A percentile compares a stretch with the other conserved stretches of the same genome.
phyloP scores from a whole-genome alignment of 2,113 vertebrate species.

The Dissostichus mawsoni region DNA sequence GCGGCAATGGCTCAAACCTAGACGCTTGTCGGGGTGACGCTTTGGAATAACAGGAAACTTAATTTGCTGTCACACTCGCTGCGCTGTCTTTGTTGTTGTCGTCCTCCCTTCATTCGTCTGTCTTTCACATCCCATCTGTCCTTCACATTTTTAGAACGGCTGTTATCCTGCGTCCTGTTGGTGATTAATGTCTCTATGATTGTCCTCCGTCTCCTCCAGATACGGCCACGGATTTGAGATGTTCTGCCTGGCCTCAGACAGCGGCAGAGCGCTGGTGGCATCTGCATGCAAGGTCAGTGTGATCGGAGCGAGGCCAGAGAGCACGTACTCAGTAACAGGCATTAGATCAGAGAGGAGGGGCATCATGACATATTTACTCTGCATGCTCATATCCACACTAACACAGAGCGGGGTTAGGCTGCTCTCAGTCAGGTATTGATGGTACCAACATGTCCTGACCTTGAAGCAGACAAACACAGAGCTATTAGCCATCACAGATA shows the following conservation, averaged over 20 bases:
- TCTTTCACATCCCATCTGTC: slow-evolving; percentile 6
- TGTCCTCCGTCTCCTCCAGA: slow-evolving; percentile 78
- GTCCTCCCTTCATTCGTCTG: slow-evolving; percentile 12
- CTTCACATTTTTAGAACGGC: neutral
- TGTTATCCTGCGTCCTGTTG: neutral
- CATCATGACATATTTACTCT: slow-evolving; percentile 9
- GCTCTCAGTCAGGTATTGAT: slow-evolving; percentile 13
- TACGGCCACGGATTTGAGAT: slow-evolving; percentile 98
- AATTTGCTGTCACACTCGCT: slow-evolving; percentile 30
- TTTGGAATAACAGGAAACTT: slow-evolving; percentile 15
- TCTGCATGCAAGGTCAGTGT: slow-evolving; percentile 96
- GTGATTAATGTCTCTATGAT: slow-evolving; percentile 15
- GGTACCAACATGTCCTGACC: slow-evolving; percentile 13
- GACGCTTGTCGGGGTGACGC: slow-evolving; percentile 14
- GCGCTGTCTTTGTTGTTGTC: slow-evolving; percentile 23
- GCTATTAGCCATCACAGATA: slow-evolving; percentile 3
- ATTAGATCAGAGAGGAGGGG: neutral
- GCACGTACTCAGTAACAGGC: neutral
- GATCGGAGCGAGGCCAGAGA: slow-evolving; percentile 79
- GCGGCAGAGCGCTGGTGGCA: slow-evolving; percentile 87
- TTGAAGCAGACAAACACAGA: slow-evolving; percentile 8
- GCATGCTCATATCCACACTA: slow-evolving; percentile 1
- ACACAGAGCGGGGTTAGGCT: neutral
- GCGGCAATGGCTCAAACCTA: neutral
- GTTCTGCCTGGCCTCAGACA: slow-evolving; percentile 93